A percentile compares a stretch with the other conserved stretches of the same genome.
phyloP scores from a whole-genome alignment of 2,888 invertebrate genomes.

The Trilocha varians region DNA sequence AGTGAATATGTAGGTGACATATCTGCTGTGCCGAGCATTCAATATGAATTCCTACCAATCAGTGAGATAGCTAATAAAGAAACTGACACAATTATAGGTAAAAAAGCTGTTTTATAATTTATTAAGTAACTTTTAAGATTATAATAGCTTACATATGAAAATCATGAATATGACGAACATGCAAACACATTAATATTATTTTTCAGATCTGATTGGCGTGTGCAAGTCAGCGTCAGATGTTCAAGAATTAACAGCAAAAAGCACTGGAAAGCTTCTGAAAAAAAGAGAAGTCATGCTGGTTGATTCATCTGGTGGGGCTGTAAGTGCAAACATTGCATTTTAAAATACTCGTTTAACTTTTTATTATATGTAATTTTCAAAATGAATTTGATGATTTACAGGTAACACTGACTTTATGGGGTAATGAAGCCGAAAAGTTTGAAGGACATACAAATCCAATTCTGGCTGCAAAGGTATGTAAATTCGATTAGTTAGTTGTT shows the following conservation, averaged over 20 bases:
- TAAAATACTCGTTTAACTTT: neutral
- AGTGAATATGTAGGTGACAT: conserved; percentile 73
- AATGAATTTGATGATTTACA: conserved; percentile 29
- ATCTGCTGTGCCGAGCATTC: conserved; percentile 80
- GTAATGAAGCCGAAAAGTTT: conserved; percentile 88
- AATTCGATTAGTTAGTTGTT: conserved; percentile 1
- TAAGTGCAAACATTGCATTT: conserved; percentile 21
- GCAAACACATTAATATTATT: conserved; percentile 2
- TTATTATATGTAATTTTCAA: neutral
- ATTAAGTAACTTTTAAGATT: too few species aligned
- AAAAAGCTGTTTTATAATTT: conserved; percentile 22
- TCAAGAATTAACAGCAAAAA: conserved; percentile 79
- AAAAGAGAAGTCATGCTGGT: conserved; percentile 92
- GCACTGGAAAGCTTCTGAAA: conserved; percentile 86
- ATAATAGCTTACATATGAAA: too few species aligned
- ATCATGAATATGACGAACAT: neutral
- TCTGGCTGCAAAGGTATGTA: conserved; percentile 81
- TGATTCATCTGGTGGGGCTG: conserved; percentile 84
- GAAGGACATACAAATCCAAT: conserved; percentile 84
- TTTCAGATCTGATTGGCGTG: conserved; percentile 90
- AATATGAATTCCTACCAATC: conserved; percentile 85
- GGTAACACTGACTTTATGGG: conserved; percentile 93
- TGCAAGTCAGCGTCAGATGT: conserved; percentile 83
- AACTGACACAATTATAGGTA: conserved; percentile 82
- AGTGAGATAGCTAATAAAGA: conserved; percentile 78